Percentiles rank a stretch among this genome's conserved stretches.
phyloP scores from a whole-genome alignment of 1,140 invertebrate genomes.

The Acromyrmex charruanus region DNA sequence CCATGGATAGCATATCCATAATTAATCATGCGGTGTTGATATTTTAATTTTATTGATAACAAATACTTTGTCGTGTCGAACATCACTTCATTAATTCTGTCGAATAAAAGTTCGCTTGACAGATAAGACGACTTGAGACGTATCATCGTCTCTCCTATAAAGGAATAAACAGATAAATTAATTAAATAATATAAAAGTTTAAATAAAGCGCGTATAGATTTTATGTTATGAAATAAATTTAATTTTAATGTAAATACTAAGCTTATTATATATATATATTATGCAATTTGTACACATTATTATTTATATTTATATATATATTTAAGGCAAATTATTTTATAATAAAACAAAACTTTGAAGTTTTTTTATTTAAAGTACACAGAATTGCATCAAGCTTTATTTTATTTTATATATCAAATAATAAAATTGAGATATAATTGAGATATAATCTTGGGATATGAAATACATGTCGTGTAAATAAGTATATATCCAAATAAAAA shows the following conservation, averaged over 20 bases:
- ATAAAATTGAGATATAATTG: background rate
- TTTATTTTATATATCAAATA: no score
- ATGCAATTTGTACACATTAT: no score
- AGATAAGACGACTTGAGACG: background rate
- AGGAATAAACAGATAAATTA: background rate
- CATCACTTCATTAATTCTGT: background rate
- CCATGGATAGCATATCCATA: background rate
- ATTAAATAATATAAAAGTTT: no score
- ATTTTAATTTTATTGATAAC: constrained; percentile 13
- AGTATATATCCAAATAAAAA: background rate
- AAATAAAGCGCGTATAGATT: no score
- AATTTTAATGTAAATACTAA: no score
- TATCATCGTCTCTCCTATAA: background rate
- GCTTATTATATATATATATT: no score
- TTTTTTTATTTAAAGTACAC: background rate
- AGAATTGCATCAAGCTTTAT: background rate
- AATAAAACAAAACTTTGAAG: no score
- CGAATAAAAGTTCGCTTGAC: background rate
- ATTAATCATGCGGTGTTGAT: background rate
- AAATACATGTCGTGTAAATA: background rate
- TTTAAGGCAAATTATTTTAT: no score
- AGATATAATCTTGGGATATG: background rate
- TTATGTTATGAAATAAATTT: no score
- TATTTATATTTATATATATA: no score
- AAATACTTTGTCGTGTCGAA: background rate